Base-by-base conservation (phyloP, 2,797 vertebrate species). In the Danio tinwini region DNA sequence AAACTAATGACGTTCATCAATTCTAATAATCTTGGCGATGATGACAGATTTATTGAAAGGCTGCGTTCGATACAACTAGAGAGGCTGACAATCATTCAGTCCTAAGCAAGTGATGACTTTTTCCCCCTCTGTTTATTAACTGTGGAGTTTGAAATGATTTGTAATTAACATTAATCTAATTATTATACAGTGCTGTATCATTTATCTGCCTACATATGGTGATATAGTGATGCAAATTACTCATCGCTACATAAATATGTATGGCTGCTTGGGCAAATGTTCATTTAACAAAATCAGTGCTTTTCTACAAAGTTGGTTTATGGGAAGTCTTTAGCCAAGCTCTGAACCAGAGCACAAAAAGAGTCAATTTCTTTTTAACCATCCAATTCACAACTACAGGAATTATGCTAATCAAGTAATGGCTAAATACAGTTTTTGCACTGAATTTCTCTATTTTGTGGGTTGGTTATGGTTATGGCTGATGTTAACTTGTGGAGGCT, bases 91-190 rank as follows among this genome's bases (percentile, higher is more conserved):
- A 73, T 17, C 81, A 19, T 47, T 72, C 67, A 53, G 45, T 65
- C 21, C 13, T 53, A 17, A 13, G 40, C 75, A 50, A 69, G 16
- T 40, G n/a, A 65, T 37, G 14, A 61, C 70, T 73, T 78, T 70
- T 76, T 63, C 11, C 45, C 49, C 14, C 61, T n/a, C 49, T 82
- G 81, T 81, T 83, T 67, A 74, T 70, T 65, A 73, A 78, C 74
- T 67, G 69, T 13, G 50, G 45, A 74, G 76, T 58, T 70, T 58
- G 45, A 75, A 61, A 49, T 74, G 53, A 72, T 37, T 42, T 19
- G 47, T 72, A 71, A 81, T 85, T 72, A 75, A 67, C 71, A 80
- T 71, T 65, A 63, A 80, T 75, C 64, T 70, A 83, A 83, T 83
- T 58, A 80, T 65, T 75, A 63, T 56, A 65, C 72, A 63, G 49